Percentiles rank a stretch among this genome's conserved stretches.
Evolutionary conservation across 1,140 invertebrate species (phyloP).

Genomic region (Lerema accius): DNA sequence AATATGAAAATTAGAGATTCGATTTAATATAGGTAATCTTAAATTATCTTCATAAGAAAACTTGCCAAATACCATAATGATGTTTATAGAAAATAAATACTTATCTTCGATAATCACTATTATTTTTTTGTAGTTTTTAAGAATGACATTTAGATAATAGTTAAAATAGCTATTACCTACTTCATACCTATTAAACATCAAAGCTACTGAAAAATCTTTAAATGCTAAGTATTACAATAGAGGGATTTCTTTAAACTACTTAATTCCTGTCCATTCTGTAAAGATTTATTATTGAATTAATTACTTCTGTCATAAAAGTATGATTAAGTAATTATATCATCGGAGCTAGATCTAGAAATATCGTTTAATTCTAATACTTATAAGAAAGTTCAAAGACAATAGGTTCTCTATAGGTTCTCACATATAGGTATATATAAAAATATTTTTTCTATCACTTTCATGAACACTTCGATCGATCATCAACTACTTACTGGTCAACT

Average conservation of each 20-base stretch:
- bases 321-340: not conserved
- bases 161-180: slow-evolving; percentile 12
- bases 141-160: not conserved
- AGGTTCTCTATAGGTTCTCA: slow-evolving; percentile 55
- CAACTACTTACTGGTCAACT: slow-evolving; percentile 60
- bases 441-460: slow-evolving; percentile 77
- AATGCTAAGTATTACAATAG: slow-evolving; percentile 1
- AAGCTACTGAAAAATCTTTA: slow-evolving; percentile 14
- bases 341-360: slow-evolving; percentile 10
- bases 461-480: slow-evolving; percentile 74
- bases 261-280: slow-evolving; percentile 14
- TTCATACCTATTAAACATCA: slow-evolving; percentile 11
- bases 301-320: not conserved
- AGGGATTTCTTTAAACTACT: slow-evolving; percentile 9
- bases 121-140: not conserved
- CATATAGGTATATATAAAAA: slow-evolving; percentile 74
- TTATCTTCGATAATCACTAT: no score
- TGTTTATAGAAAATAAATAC: not conserved
- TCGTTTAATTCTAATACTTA: slow-evolving; percentile 30
- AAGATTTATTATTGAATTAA: no score
- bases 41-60: slow-evolving; percentile 1
- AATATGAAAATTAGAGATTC: slow-evolving; percentile 30
- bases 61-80: slow-evolving; percentile 2
- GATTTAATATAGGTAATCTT: slow-evolving; percentile 17
- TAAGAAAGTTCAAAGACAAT: slow-evolving; percentile 46